Percentiles rank a stretch among this genome's conserved stretches.
Conservation (phyloP, 2,113 vertebrate genomes). For the Notarius lentiginosus region DNA sequence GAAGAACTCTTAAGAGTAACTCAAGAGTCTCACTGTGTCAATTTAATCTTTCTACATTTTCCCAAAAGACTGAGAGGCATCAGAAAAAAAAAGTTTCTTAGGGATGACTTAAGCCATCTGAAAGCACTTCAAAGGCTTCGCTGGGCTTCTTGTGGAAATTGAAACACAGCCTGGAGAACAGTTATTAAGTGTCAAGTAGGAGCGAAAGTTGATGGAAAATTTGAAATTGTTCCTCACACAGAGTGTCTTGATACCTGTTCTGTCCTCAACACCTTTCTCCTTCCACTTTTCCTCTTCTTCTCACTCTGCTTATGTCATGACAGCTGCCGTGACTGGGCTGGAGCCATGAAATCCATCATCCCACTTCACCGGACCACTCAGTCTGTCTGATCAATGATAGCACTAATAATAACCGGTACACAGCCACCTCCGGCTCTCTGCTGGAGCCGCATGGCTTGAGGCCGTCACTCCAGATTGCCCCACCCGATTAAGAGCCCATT, state of each 20-base stretch:
- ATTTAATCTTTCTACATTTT: conserved; percentile 23
- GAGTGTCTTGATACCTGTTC: conserved; percentile 17
- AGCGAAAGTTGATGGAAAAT: conserved; percentile 22
- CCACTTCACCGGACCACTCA: conserved; percentile 59
- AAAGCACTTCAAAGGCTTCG: conserved; percentile 10
- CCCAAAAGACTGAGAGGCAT: conserved; percentile 32
- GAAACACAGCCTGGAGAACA: conserved; percentile 21
- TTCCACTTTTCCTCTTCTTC: not conserved
- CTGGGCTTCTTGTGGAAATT: conserved; percentile 1
- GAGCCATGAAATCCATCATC: conserved; percentile 70
- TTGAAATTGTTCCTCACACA: not conserved
- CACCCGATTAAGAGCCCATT: conserved; percentile 75
- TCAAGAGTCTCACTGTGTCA: conserved; percentile 18
- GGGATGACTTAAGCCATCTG: not conserved
- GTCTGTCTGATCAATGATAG: conserved; percentile 77
- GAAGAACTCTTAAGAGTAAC: conserved; percentile 32
- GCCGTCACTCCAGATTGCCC: conserved; percentile 73
- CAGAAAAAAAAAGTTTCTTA: conserved; percentile 22
- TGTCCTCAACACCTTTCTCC: not conserved
- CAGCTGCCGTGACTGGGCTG: conserved; percentile 59
- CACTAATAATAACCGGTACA: conserved; percentile 76
- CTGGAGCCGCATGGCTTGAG: conserved; percentile 64
- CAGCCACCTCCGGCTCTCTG: conserved; percentile 71
- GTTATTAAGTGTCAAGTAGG: conserved; percentile 28
- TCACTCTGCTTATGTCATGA: conserved; percentile 43